phyloP scores from a whole-genome alignment of 2,888 invertebrate genomes.

The Drosophila anomalata region DNA sequence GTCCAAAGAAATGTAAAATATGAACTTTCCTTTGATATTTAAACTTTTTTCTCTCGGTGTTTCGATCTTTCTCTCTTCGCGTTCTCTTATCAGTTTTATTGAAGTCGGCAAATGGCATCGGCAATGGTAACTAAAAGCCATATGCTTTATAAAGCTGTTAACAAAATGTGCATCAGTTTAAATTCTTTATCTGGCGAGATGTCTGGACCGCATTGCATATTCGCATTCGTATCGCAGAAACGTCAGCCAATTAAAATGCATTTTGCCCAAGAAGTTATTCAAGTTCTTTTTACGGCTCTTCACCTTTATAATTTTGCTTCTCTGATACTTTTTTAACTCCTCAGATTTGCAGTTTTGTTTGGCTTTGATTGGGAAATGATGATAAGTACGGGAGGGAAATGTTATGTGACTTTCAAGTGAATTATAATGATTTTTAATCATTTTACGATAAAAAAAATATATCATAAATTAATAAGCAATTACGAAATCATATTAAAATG shows the following conservation, averaged over 20 bases:
- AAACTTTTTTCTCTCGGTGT: conserved; percentile 1
- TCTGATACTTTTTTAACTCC: conserved; percentile 14
- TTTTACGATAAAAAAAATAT: too few species aligned
- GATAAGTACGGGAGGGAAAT: not conserved
- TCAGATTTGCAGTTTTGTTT: conserved; percentile 33
- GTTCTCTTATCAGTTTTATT: conserved; percentile 79
- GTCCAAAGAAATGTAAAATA: too few species aligned
- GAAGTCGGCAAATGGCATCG: conserved; percentile 49
- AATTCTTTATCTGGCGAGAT: conserved; percentile 78
- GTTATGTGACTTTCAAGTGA: not conserved
- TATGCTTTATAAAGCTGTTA: conserved; percentile 81
- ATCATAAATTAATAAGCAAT: conserved; percentile 6
- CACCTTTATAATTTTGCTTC: conserved; percentile 5
- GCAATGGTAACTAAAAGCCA: conserved; percentile 66
- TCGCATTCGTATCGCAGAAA: conserved; percentile 48
- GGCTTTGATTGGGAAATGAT: conserved; percentile 15
- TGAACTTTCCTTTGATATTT: too few species aligned
- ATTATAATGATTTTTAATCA: too few species aligned
- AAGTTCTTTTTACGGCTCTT: conserved; percentile 32
- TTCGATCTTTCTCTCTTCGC: conserved; percentile 59
- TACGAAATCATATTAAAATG: not conserved
- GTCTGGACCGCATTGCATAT: conserved; percentile 78
- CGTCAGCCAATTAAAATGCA: conserved; percentile 82
- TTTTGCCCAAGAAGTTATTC: conserved; percentile 65
- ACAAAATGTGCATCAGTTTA: conserved; percentile 82